Base-by-base conservation (phyloP, 2,888 invertebrate genomes). In the Aleiodes alternator region DNA sequence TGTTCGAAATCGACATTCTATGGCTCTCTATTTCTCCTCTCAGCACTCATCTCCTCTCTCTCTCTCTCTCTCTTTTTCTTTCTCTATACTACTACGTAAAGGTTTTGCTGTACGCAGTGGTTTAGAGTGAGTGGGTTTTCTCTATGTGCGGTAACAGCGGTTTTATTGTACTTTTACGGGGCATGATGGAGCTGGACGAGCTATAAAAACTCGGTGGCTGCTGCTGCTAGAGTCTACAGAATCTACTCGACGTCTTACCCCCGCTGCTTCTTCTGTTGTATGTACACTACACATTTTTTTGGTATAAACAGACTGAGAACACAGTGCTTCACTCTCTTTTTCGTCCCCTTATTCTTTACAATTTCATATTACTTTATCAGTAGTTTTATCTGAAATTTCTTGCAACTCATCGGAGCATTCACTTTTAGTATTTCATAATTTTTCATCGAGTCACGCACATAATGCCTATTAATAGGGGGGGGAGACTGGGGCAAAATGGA, bases 91-190 rank as follows among this genome's bases (percentile, higher is more conserved):
- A 73, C 76, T 57, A 64, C 76, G 70, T 80, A 79, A 80, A 81
- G 77, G 80, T 69, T 78, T 73, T 78, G 80, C 75, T 80, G 79
- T 79, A 84, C 86, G 84, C 86, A 84, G 84, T 84, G 84, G 81
- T 85, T 85, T 83, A 80, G 80, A 83, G 80, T 82, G 80, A 82
- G 78, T 82, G 81, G 79, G 50, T 68, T 68, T 82, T 83, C 82
- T 78, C 80, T 80, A 78, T 80, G 84, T 76, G 79, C 68, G 80
- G 86, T 86, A 88, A 87, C 87, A 86, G 84, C 83, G 84, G 82
- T 88, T 89, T 89, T 89, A 88, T 89, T 87, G 87, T 86, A 84
- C 85, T 89, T 89, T 89, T 88, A 89, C 87, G 87, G 83, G 82
- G 82, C 85, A 84, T 88, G 87, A 89, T 88, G 87, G 86, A 88